Evolutionary conservation across 2,113 vertebrate genomes (phyloP), one percentile per base, ranked within the genome.

Genomic region (Oriolus oriolus): DNA sequence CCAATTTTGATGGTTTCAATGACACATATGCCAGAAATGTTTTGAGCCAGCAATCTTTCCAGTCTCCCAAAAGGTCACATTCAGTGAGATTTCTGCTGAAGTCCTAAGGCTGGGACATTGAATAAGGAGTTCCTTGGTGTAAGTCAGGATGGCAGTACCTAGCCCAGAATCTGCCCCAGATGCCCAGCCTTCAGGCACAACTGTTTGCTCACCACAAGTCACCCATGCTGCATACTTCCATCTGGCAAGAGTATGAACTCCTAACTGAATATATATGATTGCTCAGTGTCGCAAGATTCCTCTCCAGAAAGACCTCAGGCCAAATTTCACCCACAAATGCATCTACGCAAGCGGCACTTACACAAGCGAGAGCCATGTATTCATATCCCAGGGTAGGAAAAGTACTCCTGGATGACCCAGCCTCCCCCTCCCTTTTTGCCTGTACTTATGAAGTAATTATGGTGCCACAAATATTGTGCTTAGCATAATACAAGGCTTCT

Each of bases 371-470:
- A 93, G 82, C n/a, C 64, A 35, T 37, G 56, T 86, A 85, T 94
- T 94, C 76, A 70, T 93, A 95, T 81, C 88, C 95, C 84, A 95
- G 61, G 95, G 94, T 89, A 96, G 81, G 64, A 95, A 95, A 95
- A 95, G 68, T 60, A 95, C 68, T 95, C 49, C 47, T n/a, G n/a
- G n/a, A 45, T 78, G 79, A 92, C 68, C 79, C 59, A 81, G 23
- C 69, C 83, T 84, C 27, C 64, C 39, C 37, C 66, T 69, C 63
- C 70, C 27, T 92, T 60, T 24, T 74, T 68, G 45, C 71, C 86
- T 70, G 23, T 52, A 28, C 79, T 95, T 86, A 71, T 42, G 24
- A 63, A 85, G 74, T 33, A 37, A 84, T 57, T 57, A 69, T 2
- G 50, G 56, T 60, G 76, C 73, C 89, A 90, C 35, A 81, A 66